These are phyloP conservation scores for Danio kyathit DNA, from an alignment of 2,797 vertebrate species.

Conservation along the genomic window DNA sequence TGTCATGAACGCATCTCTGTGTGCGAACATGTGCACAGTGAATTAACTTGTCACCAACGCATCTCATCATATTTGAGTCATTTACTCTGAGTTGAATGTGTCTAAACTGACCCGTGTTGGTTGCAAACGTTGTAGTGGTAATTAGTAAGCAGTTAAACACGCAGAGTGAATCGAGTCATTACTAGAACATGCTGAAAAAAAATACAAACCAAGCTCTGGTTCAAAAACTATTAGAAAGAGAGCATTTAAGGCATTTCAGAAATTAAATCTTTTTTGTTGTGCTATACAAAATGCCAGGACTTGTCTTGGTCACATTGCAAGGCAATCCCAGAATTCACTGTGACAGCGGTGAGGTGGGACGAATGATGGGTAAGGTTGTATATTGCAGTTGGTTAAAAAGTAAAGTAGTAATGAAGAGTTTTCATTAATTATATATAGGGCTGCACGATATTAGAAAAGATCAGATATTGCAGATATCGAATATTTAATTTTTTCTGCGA, in stretches of 20 bases:
- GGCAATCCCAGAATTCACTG: neutral
- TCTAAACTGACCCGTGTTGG: constrained; percentile 29
- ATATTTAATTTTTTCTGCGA: too few relatives aligned
- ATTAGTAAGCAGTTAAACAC: constrained; percentile 49
- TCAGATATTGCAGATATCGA: too few relatives aligned
- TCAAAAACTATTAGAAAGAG: neutral
- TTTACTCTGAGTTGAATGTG: neutral
- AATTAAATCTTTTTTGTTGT: neutral
- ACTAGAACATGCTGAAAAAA: constrained; percentile 29
- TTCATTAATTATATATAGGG: too few relatives aligned
- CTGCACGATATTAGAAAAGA: too few relatives aligned
- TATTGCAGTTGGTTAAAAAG: neutral
- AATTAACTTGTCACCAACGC: constrained; percentile 46
- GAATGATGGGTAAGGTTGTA: neutral
- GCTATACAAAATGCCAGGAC: neutral
- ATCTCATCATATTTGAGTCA: constrained; percentile 33
- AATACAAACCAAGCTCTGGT: neutral
- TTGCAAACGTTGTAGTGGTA: constrained; percentile 25
- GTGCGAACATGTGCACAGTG: constrained; percentile 36
- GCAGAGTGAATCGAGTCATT: constrained; percentile 21
- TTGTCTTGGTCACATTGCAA: neutral
- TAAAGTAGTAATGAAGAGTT: too few relatives aligned
- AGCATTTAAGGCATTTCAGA: neutral
- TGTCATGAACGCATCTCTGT: constrained; percentile 19
- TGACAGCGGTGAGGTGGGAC: neutral